phyloP scores from a whole-genome alignment of 2,113 vertebrate genomes.

The Maccullochella peelii region DNA sequence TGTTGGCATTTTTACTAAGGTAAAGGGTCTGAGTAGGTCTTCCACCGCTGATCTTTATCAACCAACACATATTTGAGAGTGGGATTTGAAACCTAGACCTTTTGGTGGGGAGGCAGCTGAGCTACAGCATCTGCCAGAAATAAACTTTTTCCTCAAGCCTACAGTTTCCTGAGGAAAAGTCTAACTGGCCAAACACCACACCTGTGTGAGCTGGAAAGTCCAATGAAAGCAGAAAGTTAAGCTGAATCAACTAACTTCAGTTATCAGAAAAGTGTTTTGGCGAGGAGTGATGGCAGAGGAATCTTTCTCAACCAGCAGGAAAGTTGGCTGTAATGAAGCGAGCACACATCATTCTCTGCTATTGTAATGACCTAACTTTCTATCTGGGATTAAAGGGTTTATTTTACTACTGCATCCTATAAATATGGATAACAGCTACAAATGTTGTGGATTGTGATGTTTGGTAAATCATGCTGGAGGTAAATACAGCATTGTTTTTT shows the following conservation, averaged over 20 bases:
- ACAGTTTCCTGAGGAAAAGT: not conserved
- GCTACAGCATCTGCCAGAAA: not conserved
- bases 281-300: not conserved
- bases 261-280: not conserved
- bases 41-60: not conserved
- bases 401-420: not conserved
- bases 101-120: not conserved
- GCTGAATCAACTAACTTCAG: not conserved
- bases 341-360: not conserved
- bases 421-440: not conserved
- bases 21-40: too few relatives aligned
- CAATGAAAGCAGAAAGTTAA: not conserved
- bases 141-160: not conserved
- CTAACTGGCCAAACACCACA: constrained; percentile 5
- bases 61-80: not conserved
- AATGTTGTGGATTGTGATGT: not conserved
- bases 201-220: constrained; percentile 4
- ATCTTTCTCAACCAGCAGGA: not conserved
- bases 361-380: not conserved
- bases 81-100: not conserved
- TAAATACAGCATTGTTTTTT: constrained; percentile 15
- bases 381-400: not conserved
- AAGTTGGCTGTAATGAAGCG: not conserved
- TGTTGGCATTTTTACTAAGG: not conserved
- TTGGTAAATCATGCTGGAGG: not conserved